Base-by-base conservation (phyloP, 1,140 invertebrate species). In the Chelonus insularis region DNA sequence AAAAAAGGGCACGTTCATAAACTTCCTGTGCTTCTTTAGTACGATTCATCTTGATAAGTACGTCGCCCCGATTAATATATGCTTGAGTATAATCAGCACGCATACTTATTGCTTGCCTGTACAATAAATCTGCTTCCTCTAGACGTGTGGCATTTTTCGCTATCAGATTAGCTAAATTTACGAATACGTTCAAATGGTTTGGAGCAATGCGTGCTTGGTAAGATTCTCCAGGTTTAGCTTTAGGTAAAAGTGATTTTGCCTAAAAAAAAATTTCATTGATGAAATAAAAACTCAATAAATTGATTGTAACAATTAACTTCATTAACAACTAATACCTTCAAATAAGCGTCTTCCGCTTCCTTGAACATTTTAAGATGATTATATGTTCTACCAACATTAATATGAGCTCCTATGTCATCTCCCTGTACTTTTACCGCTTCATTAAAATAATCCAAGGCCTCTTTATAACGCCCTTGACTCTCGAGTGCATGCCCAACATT, bases 401-500 rank as follows among this genome's bases (percentile, higher is more conserved):
- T 96, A 76, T 98, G 94, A 5, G 95, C 95, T 14, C 94, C 95
- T 48, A 98, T 95, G 80, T 98, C 96, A 76, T 97, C 95, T 34
- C 91, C 88, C 79, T 98, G 96, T 11, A 98, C 95, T 71, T 87
- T 90, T 11, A 95, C 94, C 7, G 96, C 96, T 70, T 93, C 94
- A 71, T 93, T 88, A 73, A 97, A 98, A 79, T 95, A 97, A 60
- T 88, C 84, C 20, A 98, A 81, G 0, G 96, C 96, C 76, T 96
- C 93, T 18, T 86, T 84, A 73, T 90, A 96, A 20, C 87, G 85
- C 0, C 89, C 88, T 68, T 94, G 89, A 51, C 90, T 90, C 82
- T 98, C 96, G 45, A 97, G 81, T 0, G 95, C 94, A 78, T 97
- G 95, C 0, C 96, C 96, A 1, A 98, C 95, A 80, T 98, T 98